phyloP scores from a whole-genome alignment of 2,113 vertebrate species.

The Bufo bufo region DNA sequence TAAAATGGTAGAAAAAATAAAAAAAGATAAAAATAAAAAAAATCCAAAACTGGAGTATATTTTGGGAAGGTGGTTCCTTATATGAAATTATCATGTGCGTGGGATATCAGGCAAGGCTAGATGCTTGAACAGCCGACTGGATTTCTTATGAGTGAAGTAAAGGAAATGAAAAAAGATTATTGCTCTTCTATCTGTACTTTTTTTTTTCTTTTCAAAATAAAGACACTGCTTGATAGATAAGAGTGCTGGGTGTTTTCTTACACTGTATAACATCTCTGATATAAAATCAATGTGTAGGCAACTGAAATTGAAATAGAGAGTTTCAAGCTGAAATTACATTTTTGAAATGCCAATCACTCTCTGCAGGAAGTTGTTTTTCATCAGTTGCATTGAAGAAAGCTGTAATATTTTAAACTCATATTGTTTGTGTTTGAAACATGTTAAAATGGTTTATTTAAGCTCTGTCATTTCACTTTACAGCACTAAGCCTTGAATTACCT shows the following conservation, averaged over 20 bases:
- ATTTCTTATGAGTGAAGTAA: constrained; percentile 44
- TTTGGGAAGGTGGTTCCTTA: neutral
- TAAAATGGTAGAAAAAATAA: neutral
- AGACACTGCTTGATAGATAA: constrained; percentile 35
- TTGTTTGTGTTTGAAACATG: neutral
- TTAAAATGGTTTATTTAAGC: constrained; percentile 9
- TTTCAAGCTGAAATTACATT: constrained; percentile 45
- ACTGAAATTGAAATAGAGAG: constrained; percentile 37
- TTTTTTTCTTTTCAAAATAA: constrained; percentile 36
- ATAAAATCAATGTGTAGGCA: constrained; percentile 43
- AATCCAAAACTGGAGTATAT: neutral
- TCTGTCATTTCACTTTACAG: neutral
- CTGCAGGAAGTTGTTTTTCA: constrained; percentile 34
- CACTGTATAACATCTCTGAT: constrained; percentile 22
- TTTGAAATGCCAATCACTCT: constrained; percentile 49
- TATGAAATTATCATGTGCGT: constrained; percentile 14
- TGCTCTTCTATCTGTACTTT: constrained; percentile 25
- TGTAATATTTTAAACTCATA: constrained; percentile 17
- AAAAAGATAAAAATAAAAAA: neutral
- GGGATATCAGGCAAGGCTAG: neutral
- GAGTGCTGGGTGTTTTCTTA: constrained; percentile 18
- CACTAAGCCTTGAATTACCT: neutral
- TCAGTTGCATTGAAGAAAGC: constrained; percentile 15
- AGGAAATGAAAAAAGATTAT: constrained; percentile 50
- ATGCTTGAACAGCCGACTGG: neutral